These are phyloP conservation scores for Falcaria lacertinaria DNA, from an alignment of 2,888 invertebrate species.

Conservation along the genomic window DNA sequence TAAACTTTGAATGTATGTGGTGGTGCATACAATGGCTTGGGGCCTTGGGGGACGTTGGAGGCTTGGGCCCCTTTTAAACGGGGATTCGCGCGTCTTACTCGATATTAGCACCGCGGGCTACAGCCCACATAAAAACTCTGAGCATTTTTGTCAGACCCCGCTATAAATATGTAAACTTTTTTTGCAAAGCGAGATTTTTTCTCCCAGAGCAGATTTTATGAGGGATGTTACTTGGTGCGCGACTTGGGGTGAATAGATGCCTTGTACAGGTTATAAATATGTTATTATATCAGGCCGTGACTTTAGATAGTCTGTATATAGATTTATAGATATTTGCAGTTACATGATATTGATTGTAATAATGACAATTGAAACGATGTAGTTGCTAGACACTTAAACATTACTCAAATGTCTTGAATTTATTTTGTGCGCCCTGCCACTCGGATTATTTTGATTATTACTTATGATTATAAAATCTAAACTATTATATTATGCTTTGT, in stretches of 20 bases:
- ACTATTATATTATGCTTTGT: too few species aligned
- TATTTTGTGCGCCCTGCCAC: too few species aligned
- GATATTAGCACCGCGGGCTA: constrained; percentile 74
- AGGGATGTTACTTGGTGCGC: background rate
- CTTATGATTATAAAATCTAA: too few species aligned
- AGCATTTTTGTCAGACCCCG: constrained; percentile 57
- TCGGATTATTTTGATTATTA: too few species aligned
- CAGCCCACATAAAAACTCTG: constrained; percentile 66
- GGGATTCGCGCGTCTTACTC: constrained; percentile 62
- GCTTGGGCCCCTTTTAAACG: constrained; percentile 35
- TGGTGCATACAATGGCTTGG: constrained; percentile 59
- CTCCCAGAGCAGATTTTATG: background rate
- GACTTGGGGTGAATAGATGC: background rate
- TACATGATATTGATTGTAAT: too few species aligned
- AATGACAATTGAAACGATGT: too few species aligned
- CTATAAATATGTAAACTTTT: constrained; percentile 56
- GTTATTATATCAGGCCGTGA: too few species aligned
- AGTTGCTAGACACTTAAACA: too few species aligned
- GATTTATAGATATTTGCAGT: too few species aligned
- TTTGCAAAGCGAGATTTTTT: constrained; percentile 25
- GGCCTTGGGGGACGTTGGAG: constrained; percentile 31
- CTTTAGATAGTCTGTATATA: too few species aligned
- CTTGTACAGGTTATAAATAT: too few species aligned
- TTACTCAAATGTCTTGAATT: too few species aligned
- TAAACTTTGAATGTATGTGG: constrained; percentile 57